These are phyloP conservation scores for Haplochromis vanheusdeni DNA, from an alignment of 2,113 vertebrate genomes.

Conservation along the genomic window DNA sequence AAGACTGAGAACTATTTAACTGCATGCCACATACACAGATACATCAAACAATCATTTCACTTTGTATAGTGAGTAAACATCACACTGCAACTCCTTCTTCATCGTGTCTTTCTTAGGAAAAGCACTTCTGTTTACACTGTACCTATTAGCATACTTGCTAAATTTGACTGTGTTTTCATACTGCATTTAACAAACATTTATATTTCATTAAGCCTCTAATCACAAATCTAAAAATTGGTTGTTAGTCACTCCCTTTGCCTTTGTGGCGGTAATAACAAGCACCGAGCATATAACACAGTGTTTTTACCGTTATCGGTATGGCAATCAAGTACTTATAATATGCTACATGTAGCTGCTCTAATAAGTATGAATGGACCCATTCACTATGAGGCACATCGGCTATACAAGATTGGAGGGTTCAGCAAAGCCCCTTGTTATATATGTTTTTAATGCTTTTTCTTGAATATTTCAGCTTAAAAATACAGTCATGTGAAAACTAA, in stretches of 20 bases:
- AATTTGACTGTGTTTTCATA: background rate
- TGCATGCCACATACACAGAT: background rate
- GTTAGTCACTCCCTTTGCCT: background rate
- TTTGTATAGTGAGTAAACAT: background rate
- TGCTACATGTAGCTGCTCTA: background rate
- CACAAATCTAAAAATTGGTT: background rate
- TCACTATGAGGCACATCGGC: background rate
- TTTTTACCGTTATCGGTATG: background rate
- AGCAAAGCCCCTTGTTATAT: background rate
- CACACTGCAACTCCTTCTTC: background rate
- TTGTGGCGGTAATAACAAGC: background rate
- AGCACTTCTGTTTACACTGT: background rate
- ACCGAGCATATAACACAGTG: background rate
- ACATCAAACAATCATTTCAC: background rate
- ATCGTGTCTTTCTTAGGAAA: background rate
- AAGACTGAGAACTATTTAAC: background rate
- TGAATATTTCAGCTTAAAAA: background rate
- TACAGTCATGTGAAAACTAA: background rate
- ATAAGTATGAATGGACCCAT: background rate
- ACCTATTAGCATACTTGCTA: background rate
- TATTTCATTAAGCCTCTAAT: background rate
- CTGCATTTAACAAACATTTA: background rate
- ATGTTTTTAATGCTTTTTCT: background rate
- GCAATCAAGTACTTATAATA: background rate
- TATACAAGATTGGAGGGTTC: background rate